Evolutionary conservation across 1,140 invertebrate species (phyloP).

Genomic region (Philotrypesis tridentata): DNA sequence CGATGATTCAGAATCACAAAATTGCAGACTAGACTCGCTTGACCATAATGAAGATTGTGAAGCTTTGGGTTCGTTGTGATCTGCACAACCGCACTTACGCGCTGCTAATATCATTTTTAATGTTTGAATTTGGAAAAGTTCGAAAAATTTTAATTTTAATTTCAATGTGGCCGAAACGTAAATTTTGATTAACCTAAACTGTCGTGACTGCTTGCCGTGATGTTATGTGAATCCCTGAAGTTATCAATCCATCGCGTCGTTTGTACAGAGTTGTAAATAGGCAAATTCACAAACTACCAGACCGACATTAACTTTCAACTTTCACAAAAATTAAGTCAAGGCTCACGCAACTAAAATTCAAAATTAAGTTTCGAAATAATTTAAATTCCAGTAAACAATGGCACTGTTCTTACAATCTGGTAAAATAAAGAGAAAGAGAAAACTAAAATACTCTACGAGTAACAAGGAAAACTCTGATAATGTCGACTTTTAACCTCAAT

Average conservation of each 20-base stretch:
- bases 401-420: background rate
- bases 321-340: too few species aligned
- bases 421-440: constrained; percentile 1
- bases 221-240: background rate
- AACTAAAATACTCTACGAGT: too few species aligned
- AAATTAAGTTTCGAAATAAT: background rate
- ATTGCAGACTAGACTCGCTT: background rate
- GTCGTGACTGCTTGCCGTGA: background rate
- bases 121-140: constrained; percentile 24
- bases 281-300: background rate
- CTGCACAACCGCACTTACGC: constrained; percentile 56
- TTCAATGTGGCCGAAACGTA: constrained; percentile 17
- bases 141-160: constrained; percentile 32
- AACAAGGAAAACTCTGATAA: too few species aligned
- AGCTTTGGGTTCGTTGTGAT: background rate
- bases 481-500: too few species aligned
- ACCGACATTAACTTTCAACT: background rate
- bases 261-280: background rate
- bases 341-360: too few species aligned
- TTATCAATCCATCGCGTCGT: background rate
- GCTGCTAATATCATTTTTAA: constrained; percentile 56
- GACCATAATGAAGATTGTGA: background rate
- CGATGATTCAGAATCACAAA: background rate
- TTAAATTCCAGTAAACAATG: constrained; percentile 21
- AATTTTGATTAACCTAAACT: constrained; percentile 24